A percentile compares a stretch with the other conserved stretches of the same genome.
These are phyloP conservation scores for Yponomeuta cagnagella DNA, from an alignment of 2,888 invertebrate species.

Conservation along the genomic window DNA sequence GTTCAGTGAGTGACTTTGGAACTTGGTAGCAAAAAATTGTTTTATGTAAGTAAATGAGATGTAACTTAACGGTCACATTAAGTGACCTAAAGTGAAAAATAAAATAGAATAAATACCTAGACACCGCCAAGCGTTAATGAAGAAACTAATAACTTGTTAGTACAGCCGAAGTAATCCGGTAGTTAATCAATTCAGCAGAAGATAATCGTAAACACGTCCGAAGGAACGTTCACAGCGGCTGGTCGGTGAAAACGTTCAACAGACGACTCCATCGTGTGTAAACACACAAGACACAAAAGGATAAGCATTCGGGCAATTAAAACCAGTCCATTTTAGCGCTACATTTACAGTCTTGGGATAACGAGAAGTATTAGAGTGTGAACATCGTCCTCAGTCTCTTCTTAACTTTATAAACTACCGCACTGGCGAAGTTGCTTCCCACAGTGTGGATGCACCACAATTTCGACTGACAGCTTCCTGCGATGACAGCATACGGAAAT, in stretches of 20 bases:
- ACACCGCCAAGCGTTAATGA: not conserved
- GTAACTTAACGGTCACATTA: not conserved
- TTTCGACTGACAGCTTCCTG: constrained; percentile 54
- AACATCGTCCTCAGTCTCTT: too few species aligned
- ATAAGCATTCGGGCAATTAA: not conserved
- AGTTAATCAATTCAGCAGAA: constrained; percentile 1
- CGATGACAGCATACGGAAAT: constrained; percentile 44
- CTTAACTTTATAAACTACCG: too few species aligned
- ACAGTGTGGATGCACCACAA: constrained; percentile 14
- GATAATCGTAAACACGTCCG: constrained; percentile 6
- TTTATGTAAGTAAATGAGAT: not conserved
- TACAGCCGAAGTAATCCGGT: constrained; percentile 3
- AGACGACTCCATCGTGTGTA: constrained; percentile 5
- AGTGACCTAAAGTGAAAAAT: not conserved
- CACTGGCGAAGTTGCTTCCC: too few species aligned
- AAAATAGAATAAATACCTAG: not conserved
- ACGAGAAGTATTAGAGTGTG: too few species aligned
- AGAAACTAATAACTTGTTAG: not conserved
- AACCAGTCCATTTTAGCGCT: too few species aligned
- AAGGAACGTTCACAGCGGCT: not conserved
- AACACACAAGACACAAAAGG: not conserved
- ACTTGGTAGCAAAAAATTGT: too few species aligned
- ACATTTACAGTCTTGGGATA: too few species aligned
- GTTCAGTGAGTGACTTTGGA: too few species aligned
- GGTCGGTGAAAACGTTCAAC: not conserved